Base-by-base conservation (phyloP, 1,140 invertebrate genomes). In the Lethocerus indicus region DNA sequence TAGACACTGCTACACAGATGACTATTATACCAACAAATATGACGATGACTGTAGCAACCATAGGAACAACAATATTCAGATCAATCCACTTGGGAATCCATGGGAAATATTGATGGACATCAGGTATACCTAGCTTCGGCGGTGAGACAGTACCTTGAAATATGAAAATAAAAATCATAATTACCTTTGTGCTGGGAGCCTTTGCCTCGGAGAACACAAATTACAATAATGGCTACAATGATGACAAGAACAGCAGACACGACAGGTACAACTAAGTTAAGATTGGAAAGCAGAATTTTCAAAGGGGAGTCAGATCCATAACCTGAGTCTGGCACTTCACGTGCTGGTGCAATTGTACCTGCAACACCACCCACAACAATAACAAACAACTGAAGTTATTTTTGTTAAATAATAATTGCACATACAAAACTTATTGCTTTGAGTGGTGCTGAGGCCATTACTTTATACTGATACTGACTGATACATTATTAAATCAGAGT, bases 181-280 rank as follows among this genome's bases (percentile, higher is more conserved):
- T 50, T 64, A 88, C 85, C 85, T 87, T 89, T 89, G 56, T 79
- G 74, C 59, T 76, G 76, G 60, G 81, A 76, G 67, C 79, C 74
- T 64, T 83, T 82, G 57, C 83, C 83, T 59, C 77, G 77, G 51
- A 90, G 76, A 60, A 87, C 83, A 74, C 85, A 89, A 61, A 90
- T 83, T 62, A 93, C 83, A 64, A 89, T 82, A 61, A 92, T 82
- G 56, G 86, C 83, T 65, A 90, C 79, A 61, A 92, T 86, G 67
- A 92, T 87, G 67, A 92, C 81, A 58, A 92, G 76, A 51, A 90
- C 72, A 53, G 87, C 87, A 51, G 86, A 87, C 59, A 87, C 82
- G 55, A 92, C 82, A n/a, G 91, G 90, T 56, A 94, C 84, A 67
- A 93, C 84, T 60, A 94, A 78, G 72, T 92, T 89, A 58, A 91